phyloP scores from a whole-genome alignment of 1,140 invertebrate species.

The Thaumetopoea pityocampa region DNA sequence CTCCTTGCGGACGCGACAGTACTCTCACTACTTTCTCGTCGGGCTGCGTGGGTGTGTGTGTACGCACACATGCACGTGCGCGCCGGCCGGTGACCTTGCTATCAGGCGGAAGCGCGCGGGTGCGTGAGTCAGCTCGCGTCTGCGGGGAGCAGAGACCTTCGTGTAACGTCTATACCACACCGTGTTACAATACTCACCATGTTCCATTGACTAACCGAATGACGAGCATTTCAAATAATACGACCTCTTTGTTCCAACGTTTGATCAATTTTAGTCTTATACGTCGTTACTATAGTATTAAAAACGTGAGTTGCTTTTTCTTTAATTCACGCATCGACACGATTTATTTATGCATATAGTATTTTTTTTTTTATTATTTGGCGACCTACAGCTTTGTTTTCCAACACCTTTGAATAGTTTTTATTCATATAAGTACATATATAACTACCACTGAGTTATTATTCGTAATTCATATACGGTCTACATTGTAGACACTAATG shows the following conservation, averaged over 20 bases:
- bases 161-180: constrained; percentile 37
- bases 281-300: too few relatives aligned
- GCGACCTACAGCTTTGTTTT: too few relatives aligned
- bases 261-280: constrained; percentile 8
- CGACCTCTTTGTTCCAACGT: constrained; percentile 6
- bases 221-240: constrained; percentile 9
- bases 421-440: too few relatives aligned
- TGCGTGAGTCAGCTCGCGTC: constrained; percentile 69
- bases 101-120: constrained; percentile 70
- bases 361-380: too few relatives aligned
- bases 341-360: background rate
- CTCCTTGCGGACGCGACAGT: constrained; percentile 55
- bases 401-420: too few relatives aligned
- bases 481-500: too few relatives aligned
- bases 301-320: too few relatives aligned
- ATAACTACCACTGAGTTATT: too few relatives aligned
- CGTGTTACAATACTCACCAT: constrained; percentile 17
- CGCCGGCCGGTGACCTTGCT: constrained; percentile 71
- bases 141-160: constrained; percentile 65
- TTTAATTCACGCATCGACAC: too few relatives aligned
- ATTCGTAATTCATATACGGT: too few relatives aligned
- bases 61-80: constrained; percentile 46
- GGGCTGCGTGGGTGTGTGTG: constrained; percentile 35
- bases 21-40: constrained; percentile 70
- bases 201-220: constrained; percentile 16